Conservation (phyloP, 1,140 invertebrate genomes). For the Pogonognathellus flavescens region DNA sequence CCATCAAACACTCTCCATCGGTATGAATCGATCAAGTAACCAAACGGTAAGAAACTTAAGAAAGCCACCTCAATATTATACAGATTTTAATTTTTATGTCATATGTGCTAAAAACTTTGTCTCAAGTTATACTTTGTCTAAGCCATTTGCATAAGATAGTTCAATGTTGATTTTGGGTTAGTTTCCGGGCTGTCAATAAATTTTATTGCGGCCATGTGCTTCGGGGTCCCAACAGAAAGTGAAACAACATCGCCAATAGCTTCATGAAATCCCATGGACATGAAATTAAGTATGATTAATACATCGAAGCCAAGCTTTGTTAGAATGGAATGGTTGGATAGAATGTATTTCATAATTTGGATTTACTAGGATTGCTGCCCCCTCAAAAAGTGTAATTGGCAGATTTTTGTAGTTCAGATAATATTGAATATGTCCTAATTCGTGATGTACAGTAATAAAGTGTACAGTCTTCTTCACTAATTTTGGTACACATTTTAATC, state of each 20-base stretch:
- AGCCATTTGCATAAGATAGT: constrained; percentile 76
- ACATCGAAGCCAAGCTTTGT: not conserved
- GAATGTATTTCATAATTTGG: not conserved
- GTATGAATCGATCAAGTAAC: constrained; percentile 86
- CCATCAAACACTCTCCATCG: constrained; percentile 89
- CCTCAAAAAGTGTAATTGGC: constrained; percentile 87
- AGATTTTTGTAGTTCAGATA: constrained; percentile 87
- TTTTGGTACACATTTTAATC: constrained; percentile 84
- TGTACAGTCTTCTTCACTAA: constrained; percentile 78
- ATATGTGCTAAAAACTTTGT: not conserved
- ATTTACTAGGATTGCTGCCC: constrained; percentile 89
- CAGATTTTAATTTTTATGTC: too few species aligned
- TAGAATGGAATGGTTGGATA: not conserved
- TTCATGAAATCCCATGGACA: constrained; percentile 84
- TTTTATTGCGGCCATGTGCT: constrained; percentile 85
- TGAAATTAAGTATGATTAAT: not conserved
- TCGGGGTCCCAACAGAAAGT: constrained; percentile 84
- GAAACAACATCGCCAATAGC: constrained; percentile 92
- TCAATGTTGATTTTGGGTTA: constrained; percentile 67
- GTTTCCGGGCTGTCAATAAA: constrained; percentile 77
- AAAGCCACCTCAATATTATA: constrained; percentile 80
- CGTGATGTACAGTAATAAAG: constrained; percentile 83
- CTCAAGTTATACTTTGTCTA: constrained; percentile 62
- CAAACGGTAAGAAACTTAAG: constrained; percentile 87
- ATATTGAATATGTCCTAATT: constrained; percentile 91